These are phyloP conservation scores for Subanguina moxae DNA, from an alignment of 1,140 invertebrate species.

Conservation along the genomic window DNA sequence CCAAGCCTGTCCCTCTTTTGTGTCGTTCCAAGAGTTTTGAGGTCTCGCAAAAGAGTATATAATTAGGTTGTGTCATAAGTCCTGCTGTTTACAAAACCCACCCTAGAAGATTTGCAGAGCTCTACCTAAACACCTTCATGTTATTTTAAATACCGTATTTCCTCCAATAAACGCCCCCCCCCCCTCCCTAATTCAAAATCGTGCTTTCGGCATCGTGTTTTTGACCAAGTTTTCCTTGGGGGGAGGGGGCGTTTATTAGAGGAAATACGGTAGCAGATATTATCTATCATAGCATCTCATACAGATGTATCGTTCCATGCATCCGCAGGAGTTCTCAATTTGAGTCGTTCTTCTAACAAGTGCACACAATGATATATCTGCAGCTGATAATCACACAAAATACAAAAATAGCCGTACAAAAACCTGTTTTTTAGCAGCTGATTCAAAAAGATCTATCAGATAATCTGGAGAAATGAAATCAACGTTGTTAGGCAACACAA, in stretches of 20 bases:
- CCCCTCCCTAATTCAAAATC: too few relatives aligned
- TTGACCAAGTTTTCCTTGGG: too few relatives aligned
- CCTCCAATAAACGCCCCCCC: too few relatives aligned
- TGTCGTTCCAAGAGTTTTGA: too few relatives aligned
- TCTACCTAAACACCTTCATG: conserved; percentile 27
- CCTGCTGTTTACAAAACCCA: background rate
- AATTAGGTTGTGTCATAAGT: too few relatives aligned
- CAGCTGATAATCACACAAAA: background rate
- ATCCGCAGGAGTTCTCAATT: conserved; percentile 31
- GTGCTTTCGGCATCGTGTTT: too few relatives aligned
- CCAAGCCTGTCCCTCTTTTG: too few relatives aligned
- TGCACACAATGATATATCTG: conserved; percentile 38
- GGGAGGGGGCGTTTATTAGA: too few relatives aligned
- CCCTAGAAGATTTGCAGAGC: conserved; percentile 23
- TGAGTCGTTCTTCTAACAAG: conserved; percentile 35
- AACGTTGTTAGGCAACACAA: background rate
- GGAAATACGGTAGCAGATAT: too few relatives aligned
- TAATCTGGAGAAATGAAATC: background rate
- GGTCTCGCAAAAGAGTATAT: too few relatives aligned
- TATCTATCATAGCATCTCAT: too few relatives aligned
- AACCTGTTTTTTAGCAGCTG: conserved; percentile 24
- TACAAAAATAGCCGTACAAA: background rate
- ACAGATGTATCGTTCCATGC: conserved; percentile 49
- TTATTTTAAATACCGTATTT: too few relatives aligned
- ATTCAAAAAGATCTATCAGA: conserved; percentile 10